Evolutionary conservation across 2,888 invertebrate genomes (phyloP), one percentile per base, ranked within the genome.

Genomic region (Tanypteryx hageni): DNA sequence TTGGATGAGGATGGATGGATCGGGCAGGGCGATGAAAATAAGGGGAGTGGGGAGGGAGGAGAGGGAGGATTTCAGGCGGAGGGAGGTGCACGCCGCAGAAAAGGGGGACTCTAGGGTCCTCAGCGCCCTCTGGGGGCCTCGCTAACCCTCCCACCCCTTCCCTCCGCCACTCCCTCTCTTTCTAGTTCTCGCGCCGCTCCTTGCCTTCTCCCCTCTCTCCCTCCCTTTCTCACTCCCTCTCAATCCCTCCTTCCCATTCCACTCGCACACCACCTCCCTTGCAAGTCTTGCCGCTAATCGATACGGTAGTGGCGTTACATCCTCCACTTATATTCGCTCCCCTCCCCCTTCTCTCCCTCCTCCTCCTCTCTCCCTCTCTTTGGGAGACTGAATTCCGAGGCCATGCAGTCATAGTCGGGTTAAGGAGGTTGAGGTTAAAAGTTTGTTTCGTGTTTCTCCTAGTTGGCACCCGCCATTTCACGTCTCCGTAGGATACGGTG

Each of bases 101-200:
- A 76, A 92, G 92, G 86, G 93, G 92, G 93, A 93, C 93, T 89
- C 93, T n/a, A n/a, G n/a, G n/a, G n/a, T n/a, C n/a, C n/a, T n/a
- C n/a, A n/a, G n/a, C n/a, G n/a, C n/a, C n/a, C n/a, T 92, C 93
- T 92, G 93, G 93, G 93, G 93, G 93, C 93, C 44, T 31, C 82
- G 14, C 82, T 3, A 13, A 31, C 22, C n/a, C n/a, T n/a, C n/a
- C n/a, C n/a, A 27, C 82, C 7, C 83, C 7, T 0, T 13, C 81
- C 27, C n/a, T 57, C 18, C 83, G 13, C 18, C 10, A 1, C 31
- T n/a, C 56, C n/a, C n/a, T n/a, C 16, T 57, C 18, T 83, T 44
- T 18, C 44, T 18, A 57, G 56, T 16, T 31, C n/a, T n/a, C n/a
- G n/a, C n/a, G n/a, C n/a, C n/a, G n/a, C n/a, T n/a, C 18, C 83